Percentiles rank a stretch among this genome's conserved stretches.
Evolutionary conservation across 2,888 invertebrate genomes (phyloP).

Genomic region (Zygogramma bicolorata): DNA sequence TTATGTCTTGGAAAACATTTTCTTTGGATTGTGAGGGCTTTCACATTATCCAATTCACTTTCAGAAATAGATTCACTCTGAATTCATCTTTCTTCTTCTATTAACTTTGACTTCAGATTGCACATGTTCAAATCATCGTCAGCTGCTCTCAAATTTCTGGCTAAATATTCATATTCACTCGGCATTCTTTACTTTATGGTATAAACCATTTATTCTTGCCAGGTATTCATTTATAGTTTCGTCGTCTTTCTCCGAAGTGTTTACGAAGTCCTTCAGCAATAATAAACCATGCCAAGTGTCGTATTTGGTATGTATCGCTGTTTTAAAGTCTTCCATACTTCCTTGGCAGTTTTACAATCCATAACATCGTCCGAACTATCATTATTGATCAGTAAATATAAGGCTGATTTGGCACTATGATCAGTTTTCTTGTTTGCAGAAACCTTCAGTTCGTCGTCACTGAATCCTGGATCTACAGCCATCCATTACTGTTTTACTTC

Average conservation of each 20-base stretch:
- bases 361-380: background rate
- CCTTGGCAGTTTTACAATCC: background rate
- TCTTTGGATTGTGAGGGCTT: background rate
- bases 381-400: background rate
- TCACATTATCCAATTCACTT: no score
- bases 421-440: background rate
- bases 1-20: no score
- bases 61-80: no score
- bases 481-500: background rate
- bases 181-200: background rate
- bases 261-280: background rate
- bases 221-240: background rate
- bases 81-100: background rate
- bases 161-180: background rate
- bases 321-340: background rate
- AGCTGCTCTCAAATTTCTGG: background rate
- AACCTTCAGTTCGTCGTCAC: background rate
- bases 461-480: background rate
- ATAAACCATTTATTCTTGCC: background rate
- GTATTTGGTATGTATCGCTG: background rate
- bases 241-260: background rate
- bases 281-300: background rate
- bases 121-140: background rate
- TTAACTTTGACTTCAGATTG: background rate
- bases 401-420: background rate